A percentile compares a stretch with the other conserved stretches of the same genome.
These are phyloP conservation scores for Vanessa cardui DNA, from an alignment of 2,888 invertebrate species.

Conservation along the genomic window DNA sequence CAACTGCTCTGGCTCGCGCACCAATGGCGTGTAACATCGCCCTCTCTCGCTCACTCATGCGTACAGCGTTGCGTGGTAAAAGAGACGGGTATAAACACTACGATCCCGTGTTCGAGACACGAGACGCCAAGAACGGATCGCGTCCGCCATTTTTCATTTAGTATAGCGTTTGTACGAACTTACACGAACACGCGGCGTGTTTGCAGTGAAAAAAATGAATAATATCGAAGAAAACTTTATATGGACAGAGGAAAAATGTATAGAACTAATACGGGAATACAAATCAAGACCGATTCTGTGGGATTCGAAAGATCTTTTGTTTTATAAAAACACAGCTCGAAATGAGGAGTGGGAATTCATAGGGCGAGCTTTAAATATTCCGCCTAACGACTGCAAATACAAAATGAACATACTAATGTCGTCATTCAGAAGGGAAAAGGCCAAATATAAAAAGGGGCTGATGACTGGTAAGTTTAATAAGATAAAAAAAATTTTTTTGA, in stretches of 20 bases:
- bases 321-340: constrained; percentile 51
- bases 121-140: too few species aligned
- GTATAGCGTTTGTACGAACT: too few species aligned
- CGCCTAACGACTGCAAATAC: constrained; percentile 50
- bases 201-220: too few species aligned
- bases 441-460: constrained; percentile 44
- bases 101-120: too few species aligned
- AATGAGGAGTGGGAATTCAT: constrained; percentile 51
- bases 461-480: constrained; percentile 9
- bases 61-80: too few species aligned
- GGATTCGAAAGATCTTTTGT: constrained; percentile 49
- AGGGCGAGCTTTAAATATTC: constrained; percentile 42
- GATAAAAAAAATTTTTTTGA: too few species aligned
- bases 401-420: constrained; percentile 56
- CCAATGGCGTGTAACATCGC: too few species aligned
- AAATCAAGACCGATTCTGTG: constrained; percentile 51
- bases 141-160: too few species aligned
- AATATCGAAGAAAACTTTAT: background rate
- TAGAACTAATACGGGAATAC: constrained; percentile 53
- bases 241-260: constrained; percentile 54
- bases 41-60: too few species aligned
- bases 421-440: constrained; percentile 57
- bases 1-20: too few species aligned
- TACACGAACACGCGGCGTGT: too few species aligned
- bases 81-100: too few species aligned